These are phyloP conservation scores for Pocillopora meandrina DNA, from an alignment of 92 coral and sea anemone genomes.

Conservation along the genomic window DNA sequence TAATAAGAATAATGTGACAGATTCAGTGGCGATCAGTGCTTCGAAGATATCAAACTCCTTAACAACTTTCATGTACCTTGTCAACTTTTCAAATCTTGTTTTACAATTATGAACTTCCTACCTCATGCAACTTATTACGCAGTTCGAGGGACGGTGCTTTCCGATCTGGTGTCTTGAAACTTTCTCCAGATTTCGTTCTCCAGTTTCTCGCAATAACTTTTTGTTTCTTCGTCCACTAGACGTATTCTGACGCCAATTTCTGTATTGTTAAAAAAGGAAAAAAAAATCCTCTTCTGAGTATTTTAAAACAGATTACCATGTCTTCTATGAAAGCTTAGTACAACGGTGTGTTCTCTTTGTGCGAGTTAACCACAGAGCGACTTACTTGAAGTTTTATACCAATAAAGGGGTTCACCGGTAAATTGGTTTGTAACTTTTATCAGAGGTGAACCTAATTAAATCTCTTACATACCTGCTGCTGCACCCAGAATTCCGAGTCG, in stretches of 20 bases:
- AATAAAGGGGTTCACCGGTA: background rate
- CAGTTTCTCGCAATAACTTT: conserved; percentile 9
- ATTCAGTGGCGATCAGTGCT: too few species aligned
- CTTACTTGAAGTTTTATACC: background rate
- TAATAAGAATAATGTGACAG: too few species aligned
- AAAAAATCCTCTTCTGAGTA: too few species aligned
- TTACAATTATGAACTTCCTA: background rate
- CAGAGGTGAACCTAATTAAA: background rate
- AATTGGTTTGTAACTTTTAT: background rate
- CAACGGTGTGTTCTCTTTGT: too few species aligned
- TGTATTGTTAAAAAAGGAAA: background rate
- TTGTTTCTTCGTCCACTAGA: conserved; percentile 27
- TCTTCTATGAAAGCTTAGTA: too few species aligned
- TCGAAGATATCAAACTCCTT: too few species aligned
- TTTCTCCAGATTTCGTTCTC: conserved; percentile 16
- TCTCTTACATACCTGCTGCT: conserved; percentile 26
- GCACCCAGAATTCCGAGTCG: conserved; percentile 36
- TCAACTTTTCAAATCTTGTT: background rate
- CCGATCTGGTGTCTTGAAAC: conserved; percentile 22
- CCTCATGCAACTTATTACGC: conserved; percentile 28
- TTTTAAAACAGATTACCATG: too few species aligned
- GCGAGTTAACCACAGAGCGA: too few species aligned
- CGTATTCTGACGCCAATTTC: conserved; percentile 40
- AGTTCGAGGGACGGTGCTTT: conserved; percentile 26
- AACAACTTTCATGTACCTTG: too few species aligned